phyloP scores from a whole-genome alignment of 2,888 invertebrate species.

The Rhaphigaster nebulosa region DNA sequence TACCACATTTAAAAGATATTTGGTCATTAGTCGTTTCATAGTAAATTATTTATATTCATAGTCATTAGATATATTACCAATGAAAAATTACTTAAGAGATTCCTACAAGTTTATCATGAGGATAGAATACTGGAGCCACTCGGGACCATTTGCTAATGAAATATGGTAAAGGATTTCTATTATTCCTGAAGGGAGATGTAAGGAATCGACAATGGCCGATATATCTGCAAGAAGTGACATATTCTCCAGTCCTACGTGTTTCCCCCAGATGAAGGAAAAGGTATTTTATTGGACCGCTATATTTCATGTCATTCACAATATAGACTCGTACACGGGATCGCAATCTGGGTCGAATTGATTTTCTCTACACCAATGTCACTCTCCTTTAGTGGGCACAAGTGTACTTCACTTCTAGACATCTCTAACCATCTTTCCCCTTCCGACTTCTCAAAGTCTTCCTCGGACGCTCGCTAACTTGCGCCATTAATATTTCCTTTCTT shows the following conservation, averaged over 20 bases:
- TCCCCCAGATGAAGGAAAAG: conserved; percentile 44
- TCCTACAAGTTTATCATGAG: neutral
- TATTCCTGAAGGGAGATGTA: neutral
- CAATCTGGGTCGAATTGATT: conserved; percentile 36
- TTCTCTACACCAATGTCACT: conserved; percentile 38
- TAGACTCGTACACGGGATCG: conserved; percentile 40
- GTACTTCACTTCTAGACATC: conserved; percentile 7
- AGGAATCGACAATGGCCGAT: neutral
- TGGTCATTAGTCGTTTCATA: too few species aligned
- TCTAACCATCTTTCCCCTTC: neutral
- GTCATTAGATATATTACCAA: too few species aligned
- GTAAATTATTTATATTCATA: too few species aligned
- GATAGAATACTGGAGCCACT: neutral
- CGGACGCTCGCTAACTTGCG: neutral
- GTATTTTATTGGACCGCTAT: conserved; percentile 46
- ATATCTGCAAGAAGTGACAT: conserved; percentile 17
- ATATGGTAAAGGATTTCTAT: conserved; percentile 26
- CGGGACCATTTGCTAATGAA: neutral
- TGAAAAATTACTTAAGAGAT: too few species aligned
- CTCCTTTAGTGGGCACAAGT: conserved; percentile 30
- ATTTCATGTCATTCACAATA: conserved; percentile 54
- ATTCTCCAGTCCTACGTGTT: neutral
- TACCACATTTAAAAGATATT: too few species aligned
- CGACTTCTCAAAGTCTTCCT: neutral
- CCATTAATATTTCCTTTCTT: neutral